Evolutionary conservation across 2,888 invertebrate genomes (phyloP), one percentile per base, ranked within the genome.

Genomic region (Epiblema foenella): DNA sequence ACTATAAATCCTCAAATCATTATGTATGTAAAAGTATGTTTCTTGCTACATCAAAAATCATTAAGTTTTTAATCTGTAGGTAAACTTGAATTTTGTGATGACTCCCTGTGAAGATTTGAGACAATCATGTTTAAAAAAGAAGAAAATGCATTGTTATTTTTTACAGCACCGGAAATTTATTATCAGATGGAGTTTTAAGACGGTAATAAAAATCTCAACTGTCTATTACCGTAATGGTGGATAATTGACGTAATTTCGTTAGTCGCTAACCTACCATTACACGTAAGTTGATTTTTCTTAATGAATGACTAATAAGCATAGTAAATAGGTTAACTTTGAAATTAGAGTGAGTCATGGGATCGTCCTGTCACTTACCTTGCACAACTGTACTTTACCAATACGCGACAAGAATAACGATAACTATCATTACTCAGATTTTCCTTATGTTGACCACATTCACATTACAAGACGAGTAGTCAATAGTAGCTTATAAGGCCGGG

Each of bases 261-360:
- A 12, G 42, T 11, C 24, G 42, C 12, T 56, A 12, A 37, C 20
- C 24, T 17, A 20, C 56, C 11, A 69, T 51, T 64, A 24, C 24
- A 3, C 24, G 24, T 24, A 51, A 24, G 12, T 57, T 56, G 37
- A 51, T n/a, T 62, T 42, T 52, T 64, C 2, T 39, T 46, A 57
- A 52, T 52, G n/a, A 58, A 51, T 58, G 69, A 65, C 64, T 52
- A 59, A 66, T 29, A 33, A 20, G 9, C 29, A 17, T 54, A 60
- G 18, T 63, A 37, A 63, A 15, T 18, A 37, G 63, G 51, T 39
- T 62, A 11, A 12, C 33, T 18, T 64, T n/a, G 11, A 37, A 24
- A 63, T 33, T 49, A 17, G 12, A 64, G 58, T 69, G 69, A 64
- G 57, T 58, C 69, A 58, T 64, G 17, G 39, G 52, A 54, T 37